Percentiles rank a stretch among this genome's conserved stretches.
These are phyloP conservation scores for Aphelenchoides fujianensis DNA, from an alignment of 1,140 invertebrate species.

Conservation along the genomic window DNA sequence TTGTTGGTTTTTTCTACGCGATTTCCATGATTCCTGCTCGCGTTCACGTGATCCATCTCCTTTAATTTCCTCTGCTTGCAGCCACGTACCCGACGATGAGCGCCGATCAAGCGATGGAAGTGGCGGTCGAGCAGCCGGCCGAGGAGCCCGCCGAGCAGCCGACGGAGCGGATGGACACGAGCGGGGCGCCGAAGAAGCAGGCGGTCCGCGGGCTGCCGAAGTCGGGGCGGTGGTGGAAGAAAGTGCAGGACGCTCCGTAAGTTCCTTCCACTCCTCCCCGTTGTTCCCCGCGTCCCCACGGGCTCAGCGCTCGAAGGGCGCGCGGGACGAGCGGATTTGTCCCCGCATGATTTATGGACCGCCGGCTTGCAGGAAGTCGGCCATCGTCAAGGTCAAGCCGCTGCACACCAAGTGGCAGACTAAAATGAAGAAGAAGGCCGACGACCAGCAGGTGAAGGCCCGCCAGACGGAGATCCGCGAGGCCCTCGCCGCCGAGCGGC, in stretches of 20 bases:
- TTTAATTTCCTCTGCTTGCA: no score
- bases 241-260: conserved; percentile 10
- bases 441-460: neutral
- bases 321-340: no score
- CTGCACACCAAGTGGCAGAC: conserved; percentile 9
- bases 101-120: neutral
- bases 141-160: no score
- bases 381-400: conserved; percentile 6
- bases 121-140: neutral
- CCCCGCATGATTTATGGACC: neutral
- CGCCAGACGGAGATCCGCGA: conserved; percentile 12
- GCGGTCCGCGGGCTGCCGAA: neutral
- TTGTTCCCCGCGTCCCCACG: no score
- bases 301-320: no score
- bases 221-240: conserved; percentile 11
- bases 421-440: conserved; percentile 10
- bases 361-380: neutral
- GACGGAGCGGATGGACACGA: conserved; percentile 2
- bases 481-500: neutral
- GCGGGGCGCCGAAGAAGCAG: neutral
- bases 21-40: no score
- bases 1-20: no score
- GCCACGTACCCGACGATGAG: no score
- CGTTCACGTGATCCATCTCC: no score
- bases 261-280: no score